A percentile compares a stretch with the other conserved stretches of the same genome.
Evolutionary conservation across 2,797 vertebrate species (phyloP).

Genomic region (Ctenochaetus hawaiiensis): DNA sequence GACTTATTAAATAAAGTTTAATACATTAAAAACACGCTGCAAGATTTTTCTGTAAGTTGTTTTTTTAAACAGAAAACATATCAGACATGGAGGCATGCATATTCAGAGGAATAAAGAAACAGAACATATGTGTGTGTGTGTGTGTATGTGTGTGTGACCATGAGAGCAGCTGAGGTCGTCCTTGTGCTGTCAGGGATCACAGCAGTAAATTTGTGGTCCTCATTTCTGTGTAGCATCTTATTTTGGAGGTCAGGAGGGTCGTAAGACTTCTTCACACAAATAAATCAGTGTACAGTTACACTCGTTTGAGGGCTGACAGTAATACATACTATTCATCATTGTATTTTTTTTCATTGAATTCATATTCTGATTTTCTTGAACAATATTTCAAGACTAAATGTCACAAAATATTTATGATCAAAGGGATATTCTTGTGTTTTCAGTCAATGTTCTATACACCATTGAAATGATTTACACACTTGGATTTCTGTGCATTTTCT

Average conservation of each 20-base stretch:
- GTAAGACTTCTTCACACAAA: constrained; percentile 5
- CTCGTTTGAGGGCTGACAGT: constrained; percentile 2
- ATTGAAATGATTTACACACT: not conserved
- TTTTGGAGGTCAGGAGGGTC: constrained; percentile 26
- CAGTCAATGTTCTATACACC: not conserved
- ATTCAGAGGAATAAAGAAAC: constrained; percentile 24
- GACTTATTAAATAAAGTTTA: constrained; percentile 58
- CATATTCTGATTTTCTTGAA: not conserved
- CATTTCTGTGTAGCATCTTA: constrained; percentile 17
- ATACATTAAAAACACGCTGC: constrained; percentile 37
- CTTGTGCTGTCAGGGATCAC: constrained; percentile 39
- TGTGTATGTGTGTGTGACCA: not conserved
- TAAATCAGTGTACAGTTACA: constrained; percentile 8
- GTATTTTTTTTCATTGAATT: not conserved
- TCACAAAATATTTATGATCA: not conserved
- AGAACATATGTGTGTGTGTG: not conserved
- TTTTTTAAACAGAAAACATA: constrained; percentile 8
- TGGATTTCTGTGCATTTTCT: not conserved
- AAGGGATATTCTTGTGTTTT: not conserved
- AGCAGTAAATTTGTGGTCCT: constrained; percentile 23
- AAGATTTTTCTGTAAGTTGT: constrained; percentile 21
- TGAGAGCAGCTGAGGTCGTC: constrained; percentile 6
- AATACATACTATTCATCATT: not conserved
- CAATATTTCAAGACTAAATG: not conserved
- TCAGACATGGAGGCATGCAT: constrained; percentile 47